phyloP scores from a whole-genome alignment of 2,113 vertebrate genomes.

The Neoarius graeffei region DNA sequence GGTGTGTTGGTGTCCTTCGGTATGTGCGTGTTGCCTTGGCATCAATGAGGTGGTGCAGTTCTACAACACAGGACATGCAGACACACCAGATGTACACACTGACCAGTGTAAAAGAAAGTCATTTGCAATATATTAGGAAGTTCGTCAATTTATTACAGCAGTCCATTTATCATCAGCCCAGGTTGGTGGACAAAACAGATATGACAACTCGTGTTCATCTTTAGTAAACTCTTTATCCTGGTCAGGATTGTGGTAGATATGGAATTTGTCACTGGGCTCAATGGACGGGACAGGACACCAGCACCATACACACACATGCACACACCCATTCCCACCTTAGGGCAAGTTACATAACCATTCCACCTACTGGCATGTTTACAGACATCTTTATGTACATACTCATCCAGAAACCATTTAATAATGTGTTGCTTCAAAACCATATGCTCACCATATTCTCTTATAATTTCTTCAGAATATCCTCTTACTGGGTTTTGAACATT shows the following conservation, averaged over 20 bases:
- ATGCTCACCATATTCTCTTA: background rate
- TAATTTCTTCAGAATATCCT: background rate
- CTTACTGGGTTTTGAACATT: background rate
- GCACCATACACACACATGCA: background rate
- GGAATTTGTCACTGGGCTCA: background rate
- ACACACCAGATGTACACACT: background rate
- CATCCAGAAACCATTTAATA: background rate
- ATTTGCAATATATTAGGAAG: background rate
- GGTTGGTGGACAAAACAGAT: background rate
- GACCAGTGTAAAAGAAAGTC: background rate
- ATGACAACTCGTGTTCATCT: background rate
- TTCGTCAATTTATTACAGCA: background rate
- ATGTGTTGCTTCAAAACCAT: background rate
- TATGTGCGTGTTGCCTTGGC: background rate
- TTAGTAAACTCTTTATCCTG: background rate
- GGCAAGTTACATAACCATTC: background rate
- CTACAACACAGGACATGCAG: background rate
- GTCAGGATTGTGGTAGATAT: background rate
- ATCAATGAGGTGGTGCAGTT: background rate
- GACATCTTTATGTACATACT: background rate
- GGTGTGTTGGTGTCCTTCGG: constrained; percentile 1
- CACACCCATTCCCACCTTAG: background rate
- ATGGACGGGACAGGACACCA: background rate
- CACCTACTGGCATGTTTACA: background rate
- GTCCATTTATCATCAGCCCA: background rate